Percentiles rank a stretch among this genome's conserved stretches.
These are phyloP conservation scores for Leucoma salicis DNA, from an alignment of 2,888 invertebrate genomes.

Conservation along the genomic window DNA sequence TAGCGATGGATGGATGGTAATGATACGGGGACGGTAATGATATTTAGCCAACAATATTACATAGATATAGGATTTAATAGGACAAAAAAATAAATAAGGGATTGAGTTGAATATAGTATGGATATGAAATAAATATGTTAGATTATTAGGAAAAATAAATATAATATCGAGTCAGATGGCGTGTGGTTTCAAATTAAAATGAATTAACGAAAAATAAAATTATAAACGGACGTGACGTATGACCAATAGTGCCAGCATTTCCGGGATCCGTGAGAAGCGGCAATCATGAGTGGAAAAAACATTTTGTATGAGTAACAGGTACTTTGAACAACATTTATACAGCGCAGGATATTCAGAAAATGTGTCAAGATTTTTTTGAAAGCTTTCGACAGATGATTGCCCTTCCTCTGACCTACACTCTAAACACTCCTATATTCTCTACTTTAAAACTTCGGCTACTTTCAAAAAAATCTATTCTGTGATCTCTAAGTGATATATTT, in stretches of 20 bases:
- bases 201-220: constrained; percentile 38
- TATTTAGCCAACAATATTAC: neutral
- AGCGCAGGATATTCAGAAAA: constrained; percentile 84
- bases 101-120: neutral
- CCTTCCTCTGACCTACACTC: constrained; percentile 52
- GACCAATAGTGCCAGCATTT: constrained; percentile 79
- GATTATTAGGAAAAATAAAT: constrained; percentile 3
- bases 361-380: constrained; percentile 86
- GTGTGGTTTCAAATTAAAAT: constrained; percentile 43
- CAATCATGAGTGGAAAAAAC: constrained; percentile 82
- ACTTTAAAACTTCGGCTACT: constrained; percentile 81
- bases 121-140: neutral
- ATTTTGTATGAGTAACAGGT: constrained; percentile 69
- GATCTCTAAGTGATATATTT: constrained; percentile 81
- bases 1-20: constrained; percentile 2
- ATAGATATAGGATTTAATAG: neutral
- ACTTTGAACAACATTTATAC: constrained; percentile 31
- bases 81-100: neutral
- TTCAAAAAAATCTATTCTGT: constrained; percentile 84
- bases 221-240: constrained; percentile 38
- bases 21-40: neutral
- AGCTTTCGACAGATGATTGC: constrained; percentile 81
- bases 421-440: constrained; percentile 64
- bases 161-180: constrained; percentile 60
- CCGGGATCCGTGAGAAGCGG: constrained; percentile 80